Conservation (phyloP, 2,888 invertebrate genomes). For the Tenthredo mesomela region DNA sequence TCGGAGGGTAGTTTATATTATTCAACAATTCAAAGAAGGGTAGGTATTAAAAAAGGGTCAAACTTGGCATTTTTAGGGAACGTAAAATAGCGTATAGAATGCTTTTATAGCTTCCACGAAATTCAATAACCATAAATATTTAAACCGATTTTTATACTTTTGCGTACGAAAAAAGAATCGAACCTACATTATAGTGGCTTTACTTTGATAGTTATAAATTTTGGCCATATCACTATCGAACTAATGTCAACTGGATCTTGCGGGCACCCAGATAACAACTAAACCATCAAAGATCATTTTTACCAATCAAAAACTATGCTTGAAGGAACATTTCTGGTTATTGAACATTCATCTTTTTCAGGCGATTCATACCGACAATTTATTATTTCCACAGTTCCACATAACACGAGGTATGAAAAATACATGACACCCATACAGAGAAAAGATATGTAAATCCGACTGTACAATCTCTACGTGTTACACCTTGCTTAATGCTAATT, state of each 20-base stretch:
- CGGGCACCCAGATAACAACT: neutral
- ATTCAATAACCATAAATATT: slow-evolving; percentile 3
- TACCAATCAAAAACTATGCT: neutral
- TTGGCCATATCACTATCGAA: neutral
- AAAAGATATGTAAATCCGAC: neutral
- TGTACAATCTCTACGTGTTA: neutral
- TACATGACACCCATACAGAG: neutral
- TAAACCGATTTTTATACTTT: neutral
- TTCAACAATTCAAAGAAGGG: neutral
- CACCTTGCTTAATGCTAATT: neutral
- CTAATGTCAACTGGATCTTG: no score
- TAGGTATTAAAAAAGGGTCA: neutral
- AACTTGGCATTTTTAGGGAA: neutral
- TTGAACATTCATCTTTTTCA: neutral
- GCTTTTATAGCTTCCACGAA: neutral
- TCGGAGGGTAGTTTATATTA: neutral
- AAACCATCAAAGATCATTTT: neutral
- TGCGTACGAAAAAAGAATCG: neutral
- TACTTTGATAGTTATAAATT: neutral
- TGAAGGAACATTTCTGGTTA: neutral
- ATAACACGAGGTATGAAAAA: neutral
- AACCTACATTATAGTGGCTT: neutral
- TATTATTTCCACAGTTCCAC: neutral
- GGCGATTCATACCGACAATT: neutral
- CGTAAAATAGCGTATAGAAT: neutral